A percentile compares a stretch with the other conserved stretches of the same genome.
Conservation (phyloP, 2,797 vertebrate species). For the Pelodytes ibericus region DNA sequence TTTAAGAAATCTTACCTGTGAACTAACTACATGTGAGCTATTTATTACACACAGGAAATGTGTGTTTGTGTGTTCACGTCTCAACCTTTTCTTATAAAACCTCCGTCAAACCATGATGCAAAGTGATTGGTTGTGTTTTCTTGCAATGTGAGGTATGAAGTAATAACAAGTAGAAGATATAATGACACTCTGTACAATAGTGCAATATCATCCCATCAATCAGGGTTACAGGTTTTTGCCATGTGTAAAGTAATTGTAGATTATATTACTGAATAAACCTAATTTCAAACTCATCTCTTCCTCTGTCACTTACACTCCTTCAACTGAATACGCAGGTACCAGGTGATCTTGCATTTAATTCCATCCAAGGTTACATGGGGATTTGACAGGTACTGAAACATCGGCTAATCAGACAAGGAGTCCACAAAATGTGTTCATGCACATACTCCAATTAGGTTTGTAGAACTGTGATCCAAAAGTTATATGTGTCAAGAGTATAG, state of each 20-base stretch:
- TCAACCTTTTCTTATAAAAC: too few relatives aligned
- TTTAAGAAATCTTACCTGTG: too few relatives aligned
- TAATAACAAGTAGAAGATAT: neutral
- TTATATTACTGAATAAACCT: neutral
- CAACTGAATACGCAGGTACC: neutral
- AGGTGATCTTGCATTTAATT: neutral
- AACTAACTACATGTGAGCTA: too few relatives aligned
- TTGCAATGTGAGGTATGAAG: neutral
- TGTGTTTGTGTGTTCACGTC: too few relatives aligned
- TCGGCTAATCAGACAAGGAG: neutral
- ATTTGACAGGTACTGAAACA: neutral
- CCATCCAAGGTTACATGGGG: neutral
- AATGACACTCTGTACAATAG: neutral
- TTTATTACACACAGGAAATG: too few relatives aligned
- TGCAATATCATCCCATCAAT: slow-evolving; percentile 8
- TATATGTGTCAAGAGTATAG: neutral
- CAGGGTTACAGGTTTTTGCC: neutral
- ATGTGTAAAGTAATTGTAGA: slow-evolving; percentile 5
- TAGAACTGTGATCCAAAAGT: neutral
- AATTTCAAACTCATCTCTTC: neutral
- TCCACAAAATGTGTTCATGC: neutral
- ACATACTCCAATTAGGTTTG: neutral
- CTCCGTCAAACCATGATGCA: too few relatives aligned
- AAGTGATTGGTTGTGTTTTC: too few relatives aligned
- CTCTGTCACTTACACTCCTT: neutral